Base-by-base conservation (phyloP, 2,797 vertebrate species). In the Epinephelus coioides region DNA sequence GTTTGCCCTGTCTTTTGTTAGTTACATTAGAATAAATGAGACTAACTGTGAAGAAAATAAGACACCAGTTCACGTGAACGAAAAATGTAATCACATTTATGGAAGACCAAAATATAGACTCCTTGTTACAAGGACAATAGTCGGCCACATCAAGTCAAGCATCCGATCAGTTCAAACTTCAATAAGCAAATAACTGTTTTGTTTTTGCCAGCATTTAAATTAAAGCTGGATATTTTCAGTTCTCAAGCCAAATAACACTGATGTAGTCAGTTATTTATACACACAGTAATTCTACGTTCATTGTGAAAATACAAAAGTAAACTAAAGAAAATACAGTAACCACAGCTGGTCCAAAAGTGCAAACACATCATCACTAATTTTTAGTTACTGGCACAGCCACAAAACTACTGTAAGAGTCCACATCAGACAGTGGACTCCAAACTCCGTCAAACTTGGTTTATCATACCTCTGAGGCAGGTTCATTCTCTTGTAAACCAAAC, bases 261-360 rank as follows among this genome's bases (percentile, higher is more conserved):
- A 60, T 56, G 11, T 34, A 25, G 27, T 76, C 30, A 63, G 56
- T 65, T 74, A 38, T 17, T 40, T 7, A 40, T 25, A 72, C 38
- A 76, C 8, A 47, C n/a, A 57, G n/a, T 64, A 23, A 64, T 70
- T 64, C 5, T 60, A 49, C 19, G 19, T 78, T 84, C 64, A 68
- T 38, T 40, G 56, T 81, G 69, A 79, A 79, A 86, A 86, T 89
- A 91, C 38, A 91, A 91, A 91, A 89, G 79, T 84, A 78, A 86
- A 72, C 49, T 84, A 88, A 86, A 80, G 67, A 76, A 89, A 91
- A 88, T 75, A 87, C 76, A 89, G 76, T 85, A 87, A 93, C 88
- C 85, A 91, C 74, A 82, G 65, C 85, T 94, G 92, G 92, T 94
- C 89, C 91, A 88, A 92, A 93, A 92, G 91, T 95, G 92, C 92